Conservation (phyloP, 2,797 vertebrate species). For the Hylomyscus alleni region DNA sequence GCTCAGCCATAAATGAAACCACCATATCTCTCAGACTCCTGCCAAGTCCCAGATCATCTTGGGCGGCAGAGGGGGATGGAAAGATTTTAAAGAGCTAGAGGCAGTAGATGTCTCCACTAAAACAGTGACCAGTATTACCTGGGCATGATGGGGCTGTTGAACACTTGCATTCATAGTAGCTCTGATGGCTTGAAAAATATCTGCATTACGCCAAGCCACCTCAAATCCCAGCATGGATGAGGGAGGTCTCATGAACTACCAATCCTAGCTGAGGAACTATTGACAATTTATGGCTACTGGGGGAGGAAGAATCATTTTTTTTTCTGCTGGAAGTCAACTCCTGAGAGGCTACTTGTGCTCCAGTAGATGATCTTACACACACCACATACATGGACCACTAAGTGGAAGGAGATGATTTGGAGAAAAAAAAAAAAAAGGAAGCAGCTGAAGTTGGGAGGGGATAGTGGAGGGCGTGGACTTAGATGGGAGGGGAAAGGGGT, state of each 20-base stretch:
- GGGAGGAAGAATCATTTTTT: background rate
- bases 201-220: background rate
- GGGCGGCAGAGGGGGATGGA: too few relatives aligned
- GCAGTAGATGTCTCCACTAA: background rate
- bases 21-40: background rate
- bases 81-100: background rate
- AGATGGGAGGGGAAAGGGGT: background rate
- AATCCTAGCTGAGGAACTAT: background rate
- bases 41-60: background rate
- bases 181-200: too few relatives aligned
- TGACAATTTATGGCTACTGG: background rate
- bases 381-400: background rate
- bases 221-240: background rate
- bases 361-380: background rate
- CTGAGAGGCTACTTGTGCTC: background rate
- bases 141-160: background rate
- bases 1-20: background rate
- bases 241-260: background rate
- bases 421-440: background rate
- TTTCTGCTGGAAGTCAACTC: background rate
- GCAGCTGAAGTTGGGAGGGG: background rate
- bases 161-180: background rate
- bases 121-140: background rate
- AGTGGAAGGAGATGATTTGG: background rate
- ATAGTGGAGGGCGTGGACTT: rapidly evolving